These are phyloP conservation scores for Parotocinclus haroldoi DNA, from an alignment of 2,797 vertebrate species.

Conservation along the genomic window DNA sequence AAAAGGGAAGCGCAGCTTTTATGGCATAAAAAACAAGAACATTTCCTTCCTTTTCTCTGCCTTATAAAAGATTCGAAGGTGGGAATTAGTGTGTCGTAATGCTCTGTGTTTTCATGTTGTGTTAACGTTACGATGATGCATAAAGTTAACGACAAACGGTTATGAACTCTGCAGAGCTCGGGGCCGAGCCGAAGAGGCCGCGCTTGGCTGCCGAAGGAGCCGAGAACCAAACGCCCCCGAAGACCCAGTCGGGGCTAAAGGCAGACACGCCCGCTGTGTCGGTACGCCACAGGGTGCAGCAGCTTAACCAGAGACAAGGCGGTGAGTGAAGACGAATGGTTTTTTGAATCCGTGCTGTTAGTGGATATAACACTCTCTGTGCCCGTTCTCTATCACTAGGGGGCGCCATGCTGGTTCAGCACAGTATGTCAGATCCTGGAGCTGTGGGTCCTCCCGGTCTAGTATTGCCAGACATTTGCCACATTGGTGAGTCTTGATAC, in stretches of 20 bases:
- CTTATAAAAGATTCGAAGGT: too few species aligned
- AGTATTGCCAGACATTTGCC: conserved; percentile 35
- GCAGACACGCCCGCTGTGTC: conserved; percentile 69
- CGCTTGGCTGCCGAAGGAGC: conserved; percentile 59
- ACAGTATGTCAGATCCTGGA: conserved; percentile 67
- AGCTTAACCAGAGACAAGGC: conserved; percentile 60
- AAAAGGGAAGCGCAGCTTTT: too few species aligned
- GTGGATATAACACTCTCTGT: not conserved
- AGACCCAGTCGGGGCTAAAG: conserved; percentile 51
- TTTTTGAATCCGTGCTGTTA: not conserved
- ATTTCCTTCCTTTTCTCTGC: too few species aligned
- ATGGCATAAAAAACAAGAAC: too few species aligned
- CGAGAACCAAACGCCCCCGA: conserved; percentile 61
- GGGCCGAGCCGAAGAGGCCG: conserved; percentile 62
- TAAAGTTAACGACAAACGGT: too few species aligned
- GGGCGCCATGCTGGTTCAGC: conserved; percentile 51
- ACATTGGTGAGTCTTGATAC: conserved; percentile 55
- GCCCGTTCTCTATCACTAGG: conserved; percentile 31
- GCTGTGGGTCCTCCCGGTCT: conserved; percentile 23
- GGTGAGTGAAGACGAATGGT: conserved; percentile 49
- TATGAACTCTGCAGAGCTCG: conserved; percentile 46
- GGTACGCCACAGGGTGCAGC: conserved; percentile 61
- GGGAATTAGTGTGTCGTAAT: too few species aligned
- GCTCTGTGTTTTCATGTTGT: too few species aligned
- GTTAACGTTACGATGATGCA: too few species aligned